Percentiles rank a stretch among this genome's conserved stretches.
These are phyloP conservation scores for Junonia oenone DNA, from an alignment of 2,888 invertebrate genomes.

Conservation along the genomic window DNA sequence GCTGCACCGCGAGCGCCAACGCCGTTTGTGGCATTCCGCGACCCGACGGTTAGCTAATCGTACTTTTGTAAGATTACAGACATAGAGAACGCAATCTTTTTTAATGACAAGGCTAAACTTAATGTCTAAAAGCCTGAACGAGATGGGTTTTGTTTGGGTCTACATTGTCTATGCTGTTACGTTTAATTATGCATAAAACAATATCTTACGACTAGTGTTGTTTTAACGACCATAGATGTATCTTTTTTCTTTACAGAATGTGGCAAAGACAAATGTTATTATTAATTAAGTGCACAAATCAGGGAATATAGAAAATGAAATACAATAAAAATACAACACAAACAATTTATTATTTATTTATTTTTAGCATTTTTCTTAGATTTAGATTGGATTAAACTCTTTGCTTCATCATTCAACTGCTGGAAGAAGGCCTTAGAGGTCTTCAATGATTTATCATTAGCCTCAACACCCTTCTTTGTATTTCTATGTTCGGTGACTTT, in stretches of 20 bases:
- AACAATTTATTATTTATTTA: conserved; percentile 41
- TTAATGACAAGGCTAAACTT: conserved; percentile 27
- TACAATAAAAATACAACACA: conserved; percentile 17
- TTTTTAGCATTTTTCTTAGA: conserved; percentile 53
- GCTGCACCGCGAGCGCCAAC: conserved; percentile 39
- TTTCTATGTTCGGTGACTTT: conserved; percentile 73
- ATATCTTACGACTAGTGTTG: not conserved
- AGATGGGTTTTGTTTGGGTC: conserved; percentile 4
- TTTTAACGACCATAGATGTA: too few species aligned
- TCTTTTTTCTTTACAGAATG: too few species aligned
- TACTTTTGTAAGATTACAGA: conserved; percentile 22
- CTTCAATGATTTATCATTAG: conserved; percentile 81
- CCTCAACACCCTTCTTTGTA: conserved; percentile 78
- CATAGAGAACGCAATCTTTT: conserved; percentile 19
- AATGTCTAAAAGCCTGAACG: conserved; percentile 11
- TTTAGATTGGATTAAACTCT: conserved; percentile 59
- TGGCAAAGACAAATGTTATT: too few species aligned
- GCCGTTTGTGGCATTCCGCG: conserved; percentile 32
- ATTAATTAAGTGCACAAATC: not conserved
- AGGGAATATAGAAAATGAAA: not conserved
- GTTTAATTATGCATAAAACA: conserved; percentile 1
- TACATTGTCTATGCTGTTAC: not conserved
- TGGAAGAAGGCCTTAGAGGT: conserved; percentile 90
- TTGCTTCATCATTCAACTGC: conserved; percentile 87
- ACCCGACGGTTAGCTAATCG: conserved; percentile 27